Conservation (phyloP, 2,113 vertebrate genomes). For the Ardeotis arabs region DNA sequence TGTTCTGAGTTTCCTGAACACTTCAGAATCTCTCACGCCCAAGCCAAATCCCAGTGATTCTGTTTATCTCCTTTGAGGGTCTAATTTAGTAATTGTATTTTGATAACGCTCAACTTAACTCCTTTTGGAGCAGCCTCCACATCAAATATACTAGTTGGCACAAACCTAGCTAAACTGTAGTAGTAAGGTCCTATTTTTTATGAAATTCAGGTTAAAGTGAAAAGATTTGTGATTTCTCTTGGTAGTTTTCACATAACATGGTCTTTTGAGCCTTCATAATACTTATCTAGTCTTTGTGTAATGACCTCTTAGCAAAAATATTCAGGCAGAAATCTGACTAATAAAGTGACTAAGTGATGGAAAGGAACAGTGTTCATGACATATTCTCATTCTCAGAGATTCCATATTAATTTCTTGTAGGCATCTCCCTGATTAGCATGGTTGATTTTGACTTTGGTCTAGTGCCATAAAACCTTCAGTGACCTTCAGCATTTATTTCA, state of each 20-base stretch:
- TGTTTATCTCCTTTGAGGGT: not conserved
- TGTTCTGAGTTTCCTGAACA: not conserved
- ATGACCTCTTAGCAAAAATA: not conserved
- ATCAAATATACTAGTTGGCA: not conserved
- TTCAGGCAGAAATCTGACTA: not conserved
- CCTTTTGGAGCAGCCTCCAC: not conserved
- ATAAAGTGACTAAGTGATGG: not conserved
- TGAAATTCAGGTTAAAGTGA: not conserved
- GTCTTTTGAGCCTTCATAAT: not conserved
- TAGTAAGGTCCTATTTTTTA: not conserved
- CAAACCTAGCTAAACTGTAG: not conserved
- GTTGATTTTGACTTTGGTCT: not conserved
- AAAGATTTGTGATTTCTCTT: not conserved
- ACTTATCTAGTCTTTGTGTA: not conserved
- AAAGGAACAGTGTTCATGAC: not conserved
- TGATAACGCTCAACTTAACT: fast-evolving
- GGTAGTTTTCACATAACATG: not conserved
- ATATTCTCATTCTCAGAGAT: not conserved
- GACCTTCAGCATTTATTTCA: not conserved
- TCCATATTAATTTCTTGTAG: not conserved
- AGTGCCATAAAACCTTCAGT: not conserved
- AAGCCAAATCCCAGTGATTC: not conserved
- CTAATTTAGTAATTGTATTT: not conserved
- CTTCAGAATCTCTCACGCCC: not conserved
- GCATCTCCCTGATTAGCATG: not conserved